Base-by-base conservation (phyloP, 2,888 invertebrate genomes). In the Zygogramma bicolorata region DNA sequence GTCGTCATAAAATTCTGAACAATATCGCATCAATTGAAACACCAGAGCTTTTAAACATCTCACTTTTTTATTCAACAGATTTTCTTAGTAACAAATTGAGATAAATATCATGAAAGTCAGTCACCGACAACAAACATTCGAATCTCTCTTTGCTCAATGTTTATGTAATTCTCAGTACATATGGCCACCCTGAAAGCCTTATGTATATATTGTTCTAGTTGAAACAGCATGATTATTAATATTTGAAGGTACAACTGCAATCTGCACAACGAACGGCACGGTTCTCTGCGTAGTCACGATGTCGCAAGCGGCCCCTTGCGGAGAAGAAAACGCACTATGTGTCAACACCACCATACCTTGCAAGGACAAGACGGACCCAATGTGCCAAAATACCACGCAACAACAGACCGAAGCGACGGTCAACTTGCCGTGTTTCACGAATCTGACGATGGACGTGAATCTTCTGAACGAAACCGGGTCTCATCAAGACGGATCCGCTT, bases 231-330 rank as follows among this genome's bases (percentile, higher is more conserved):
- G n/a, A n/a, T n/a, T n/a, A n/a, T n/a, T n/a, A n/a, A n/a, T n/a
- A n/a, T 58, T 74, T 70, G 57, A 38, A 81, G 81, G 77, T 20
- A 82, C 84, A 5, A 79, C 79, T 1, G 82, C 84, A 2, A 79
- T 86, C 27, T 86, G 86, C 70, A 85, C 85, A 2, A 79, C 83
- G 8, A 83, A 84, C 61, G 81, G 79, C 25, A 83, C 84, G 1
- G 84, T 86, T 38, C 68, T 86, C 3, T 86, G 86, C 73, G 85
- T 85, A 1, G 79, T 82, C 3, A 82, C 82, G 7, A 82, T 83
- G 71, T 71, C 81, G 3, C 73, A 83, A 62, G 81, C 83, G 6
- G 68, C 73, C 8, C 84, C 85, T 6, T 85, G 85, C 65, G 77
- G 73, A 18, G 80, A 82, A 68, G 81, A 82, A 40, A 79, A 79